These are phyloP conservation scores for Pseudotriccus pelzelni DNA, from an alignment of 2,797 vertebrate species.

Conservation along the genomic window DNA sequence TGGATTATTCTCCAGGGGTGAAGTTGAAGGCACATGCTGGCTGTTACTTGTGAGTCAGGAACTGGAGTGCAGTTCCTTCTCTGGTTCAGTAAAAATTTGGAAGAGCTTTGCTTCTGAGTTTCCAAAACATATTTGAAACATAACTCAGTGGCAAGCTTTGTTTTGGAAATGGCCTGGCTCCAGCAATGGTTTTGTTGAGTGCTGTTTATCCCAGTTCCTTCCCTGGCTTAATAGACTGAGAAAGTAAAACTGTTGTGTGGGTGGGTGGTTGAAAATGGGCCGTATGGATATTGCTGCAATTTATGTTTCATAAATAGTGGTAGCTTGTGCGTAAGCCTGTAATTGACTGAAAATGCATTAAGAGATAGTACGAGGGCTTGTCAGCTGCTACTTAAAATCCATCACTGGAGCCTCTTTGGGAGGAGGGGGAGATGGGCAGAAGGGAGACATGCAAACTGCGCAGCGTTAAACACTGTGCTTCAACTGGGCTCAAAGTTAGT, in stretches of 20 bases:
- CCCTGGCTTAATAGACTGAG: constrained; percentile 31
- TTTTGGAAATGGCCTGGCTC: constrained; percentile 29
- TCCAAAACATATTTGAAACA: constrained; percentile 52
- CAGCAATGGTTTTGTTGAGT: constrained; percentile 26
- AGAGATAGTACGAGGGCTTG: not conserved
- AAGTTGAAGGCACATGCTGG: not conserved
- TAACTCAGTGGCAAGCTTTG: constrained; percentile 58
- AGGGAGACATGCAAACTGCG: not conserved
- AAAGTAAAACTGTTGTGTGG: constrained; percentile 28
- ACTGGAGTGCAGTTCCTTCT: not conserved
- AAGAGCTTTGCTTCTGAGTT: constrained; percentile 35
- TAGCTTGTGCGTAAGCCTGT: not conserved
- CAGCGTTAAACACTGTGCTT: rapidly evolving
- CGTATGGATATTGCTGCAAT: constrained; percentile 12
- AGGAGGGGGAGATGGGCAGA: not conserved
- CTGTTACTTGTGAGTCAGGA: not conserved
- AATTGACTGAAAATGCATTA: constrained; percentile 19
- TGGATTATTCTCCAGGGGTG: not conserved
- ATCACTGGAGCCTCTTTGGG: not conserved
- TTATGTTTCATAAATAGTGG: not conserved
- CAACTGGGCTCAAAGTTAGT: not conserved
- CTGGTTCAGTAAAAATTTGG: constrained; percentile 12
- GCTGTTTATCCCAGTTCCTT: constrained; percentile 49
- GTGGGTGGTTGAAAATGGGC: constrained; percentile 35
- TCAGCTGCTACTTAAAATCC: not conserved